Evolutionary conservation across 2,888 invertebrate species (phyloP), one percentile per base, ranked within the genome.

Genomic region (Caenorhabditis sinica): DNA sequence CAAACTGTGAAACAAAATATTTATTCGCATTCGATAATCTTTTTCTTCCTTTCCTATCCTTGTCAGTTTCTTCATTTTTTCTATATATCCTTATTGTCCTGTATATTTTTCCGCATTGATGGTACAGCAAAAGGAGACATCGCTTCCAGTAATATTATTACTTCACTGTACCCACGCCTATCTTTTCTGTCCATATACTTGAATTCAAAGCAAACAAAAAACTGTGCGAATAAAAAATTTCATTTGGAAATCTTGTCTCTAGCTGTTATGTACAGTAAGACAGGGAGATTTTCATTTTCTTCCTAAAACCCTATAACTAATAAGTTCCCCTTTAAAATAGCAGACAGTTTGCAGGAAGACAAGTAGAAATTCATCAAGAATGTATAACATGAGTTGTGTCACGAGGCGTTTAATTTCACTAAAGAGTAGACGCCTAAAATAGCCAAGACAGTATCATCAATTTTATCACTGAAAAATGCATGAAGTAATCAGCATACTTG

Each of bases 1-100:
- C 69, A 69, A 56, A 69, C 56, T 61, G 36, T 60, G 53, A 56
- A 45, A 76, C 40, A 28, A 53, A 76, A 43, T 40, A 30, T 56
- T 43, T 56, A 56, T 56, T 56, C 56, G 23, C 28, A 56, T 23
- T 28, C 56, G 28, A 56, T 28, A 25, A 28, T 28, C 15, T 56
- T 56, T 56, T 28, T 4, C 13, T 23, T 28, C 13, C 13, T 56
- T 28, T 28, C 5, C 15, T n/a, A 11, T 28, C 15, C 25, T 56
- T 28, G 11, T 25, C 15, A 56, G 56, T 25, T 56, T 20, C 51
- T 51, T n/a, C 20, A 13, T 49, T 49, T 40, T n/a, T n/a, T 49
- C 49, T 56, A 0, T n/a, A n/a, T n/a, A n/a, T 28, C 28, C 23
- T 56, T 15, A 15, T 28, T 23, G 51, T 56, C 15, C 56, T 56